phyloP scores from a whole-genome alignment of 2,113 vertebrate species.

The Connochaetes taurinus region DNA sequence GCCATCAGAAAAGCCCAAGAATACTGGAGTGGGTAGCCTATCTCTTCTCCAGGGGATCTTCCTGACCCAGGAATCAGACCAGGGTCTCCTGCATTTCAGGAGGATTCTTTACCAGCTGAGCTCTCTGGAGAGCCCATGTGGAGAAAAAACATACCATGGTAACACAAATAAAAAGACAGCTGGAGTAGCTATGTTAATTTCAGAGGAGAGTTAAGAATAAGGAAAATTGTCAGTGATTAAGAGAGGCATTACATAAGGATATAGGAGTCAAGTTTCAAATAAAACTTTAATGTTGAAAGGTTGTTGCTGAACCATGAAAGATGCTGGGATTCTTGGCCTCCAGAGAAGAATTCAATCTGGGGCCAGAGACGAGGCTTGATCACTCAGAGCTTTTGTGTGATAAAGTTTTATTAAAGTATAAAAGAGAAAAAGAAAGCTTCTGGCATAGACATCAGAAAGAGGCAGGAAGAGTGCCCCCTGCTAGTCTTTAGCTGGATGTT shows the following conservation, averaged over 20 bases:
- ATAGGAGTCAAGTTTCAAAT: neutral
- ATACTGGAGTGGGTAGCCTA: neutral
- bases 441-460: too few relatives aligned
- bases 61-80: neutral
- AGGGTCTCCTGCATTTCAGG: neutral
- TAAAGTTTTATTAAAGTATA: too few relatives aligned
- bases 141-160: neutral
- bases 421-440: too few relatives aligned
- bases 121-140: neutral
- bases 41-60: neutral
- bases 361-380: too few relatives aligned
- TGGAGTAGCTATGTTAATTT: neutral
- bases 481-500: too few relatives aligned
- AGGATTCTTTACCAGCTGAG: neutral
- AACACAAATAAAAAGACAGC: neutral
- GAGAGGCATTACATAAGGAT: neutral
- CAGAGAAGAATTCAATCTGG: too few relatives aligned
- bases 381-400: too few relatives aligned
- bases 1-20: neutral
- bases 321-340: too few relatives aligned
- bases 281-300: neutral
- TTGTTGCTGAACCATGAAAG: too few relatives aligned
- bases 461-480: too few relatives aligned
- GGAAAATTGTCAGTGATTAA: neutral
- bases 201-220: neutral